Base-by-base conservation (phyloP, 2,888 invertebrate genomes). In the Trilocha varians region DNA sequence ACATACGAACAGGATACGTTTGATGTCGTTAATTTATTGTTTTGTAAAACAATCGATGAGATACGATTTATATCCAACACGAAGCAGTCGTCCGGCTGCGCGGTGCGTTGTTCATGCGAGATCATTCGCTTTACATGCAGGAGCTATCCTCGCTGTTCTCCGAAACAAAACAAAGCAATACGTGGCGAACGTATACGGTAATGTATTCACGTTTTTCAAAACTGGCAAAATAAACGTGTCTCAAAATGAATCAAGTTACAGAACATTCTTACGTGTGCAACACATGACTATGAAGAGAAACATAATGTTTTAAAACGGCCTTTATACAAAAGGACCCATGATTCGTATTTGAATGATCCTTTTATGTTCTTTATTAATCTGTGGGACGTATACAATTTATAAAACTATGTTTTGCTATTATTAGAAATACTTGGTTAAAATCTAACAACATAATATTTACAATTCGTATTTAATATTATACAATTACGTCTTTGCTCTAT, bases 151-250 rank as follows among this genome's bases (percentile, higher is more conserved):
- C 50, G 44, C 44, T 36, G 57, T 58, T 61, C 53, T 62, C 50
- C 77, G 77, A 78, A 61, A 42, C 64, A 77, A 78, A 79, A 61
- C 60, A 55, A 68, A 70, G 78, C 74, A 78, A 39, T 33, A 32
- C 14, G 36, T 41, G 33, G 25, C 36, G 25, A 37, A 43, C 34
- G 11, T 39, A 15, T 15, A 15, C 17, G 16, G 11, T 13, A 36
- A 33, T 39, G 15, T 36, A 34, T 38, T 34, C 34, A 38, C 34
- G 34, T 2, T 42, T 8, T 25, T 2, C 11, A 1, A 25, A 25
- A 25, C 11, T 25, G 6, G 25, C 25, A 2, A 25, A 25, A 5
- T 25, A 25, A 25, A 4, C 25, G 8, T 11, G n/a, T n/a, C n/a
- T n/a, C n/a, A n/a, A n/a, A n/a, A n/a, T n/a, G n/a, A n/a, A n/a